These are phyloP conservation scores for Tyrannus savana DNA, from an alignment of 2,113 vertebrate genomes.

Conservation along the genomic window DNA sequence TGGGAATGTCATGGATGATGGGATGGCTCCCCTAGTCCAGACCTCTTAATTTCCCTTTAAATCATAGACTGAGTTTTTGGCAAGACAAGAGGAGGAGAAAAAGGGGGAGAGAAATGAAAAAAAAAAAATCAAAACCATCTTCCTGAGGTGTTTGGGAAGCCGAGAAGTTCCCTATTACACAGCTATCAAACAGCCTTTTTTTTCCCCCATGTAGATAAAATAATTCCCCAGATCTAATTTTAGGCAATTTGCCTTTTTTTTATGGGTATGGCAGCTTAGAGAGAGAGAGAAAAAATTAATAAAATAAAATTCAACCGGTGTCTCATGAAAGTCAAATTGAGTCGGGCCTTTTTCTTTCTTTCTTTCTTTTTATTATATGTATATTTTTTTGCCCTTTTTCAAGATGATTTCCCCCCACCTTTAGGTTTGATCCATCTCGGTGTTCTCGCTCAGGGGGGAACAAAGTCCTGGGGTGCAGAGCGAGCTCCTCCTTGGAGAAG, in stretches of 20 bases:
- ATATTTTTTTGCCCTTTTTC: background rate
- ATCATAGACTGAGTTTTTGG: background rate
- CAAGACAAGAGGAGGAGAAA: background rate
- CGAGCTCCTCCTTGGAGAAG: background rate
- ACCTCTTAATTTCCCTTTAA: constrained; percentile 15
- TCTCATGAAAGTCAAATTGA: constrained; percentile 60
- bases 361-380: background rate
- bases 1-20: background rate
- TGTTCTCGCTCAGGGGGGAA: constrained; percentile 4
- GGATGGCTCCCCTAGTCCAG: background rate
- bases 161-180: background rate
- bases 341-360: background rate
- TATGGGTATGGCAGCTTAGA: background rate
- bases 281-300: background rate
- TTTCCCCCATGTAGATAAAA: constrained; percentile 17
- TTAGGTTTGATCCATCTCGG: constrained; percentile 5
- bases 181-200: constrained; percentile 28
- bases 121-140: constrained; percentile 2
- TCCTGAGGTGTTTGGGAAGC: background rate
- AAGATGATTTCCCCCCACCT: background rate
- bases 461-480: constrained; percentile 17
- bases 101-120: background rate
- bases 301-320: background rate
- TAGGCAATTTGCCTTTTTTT: background rate
- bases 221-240: constrained; percentile 53